Evolutionary conservation across 37 sponge, comb jelly and placozoan genomes (phyloP).

Genomic region (Crambe crambe): DNA sequence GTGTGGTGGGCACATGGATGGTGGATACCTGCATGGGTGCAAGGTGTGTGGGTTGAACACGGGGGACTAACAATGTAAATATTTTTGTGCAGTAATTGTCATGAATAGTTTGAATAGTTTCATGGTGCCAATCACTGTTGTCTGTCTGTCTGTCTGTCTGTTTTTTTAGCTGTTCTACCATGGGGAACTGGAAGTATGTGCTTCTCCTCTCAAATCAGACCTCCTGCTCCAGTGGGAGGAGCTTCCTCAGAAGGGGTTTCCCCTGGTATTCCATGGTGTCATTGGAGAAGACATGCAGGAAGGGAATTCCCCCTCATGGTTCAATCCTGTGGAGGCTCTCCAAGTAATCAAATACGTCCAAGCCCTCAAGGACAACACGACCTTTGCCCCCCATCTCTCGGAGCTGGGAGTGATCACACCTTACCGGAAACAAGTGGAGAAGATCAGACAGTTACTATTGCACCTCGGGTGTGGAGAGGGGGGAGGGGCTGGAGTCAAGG

Average conservation of each 20-base stretch:
- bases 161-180: conserved; percentile 58
- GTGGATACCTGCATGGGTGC: too few species aligned
- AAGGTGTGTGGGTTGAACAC: too few species aligned
- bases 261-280: conserved; percentile 79
- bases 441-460: conserved; percentile 44
- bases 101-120: neutral
- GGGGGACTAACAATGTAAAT: neutral
- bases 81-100: neutral
- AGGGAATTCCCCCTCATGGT: conserved; percentile 76
- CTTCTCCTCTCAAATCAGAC: conserved; percentile 36
- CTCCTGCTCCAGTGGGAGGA: conserved; percentile 37
- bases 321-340: conserved; percentile 76
- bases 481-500: conserved; percentile 36
- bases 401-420: conserved; percentile 79
- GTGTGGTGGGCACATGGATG: too few species aligned
- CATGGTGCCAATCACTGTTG: neutral
- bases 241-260: conserved; percentile 62
- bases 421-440: conserved; percentile 82
- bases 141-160: neutral
- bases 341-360: conserved; percentile 58
- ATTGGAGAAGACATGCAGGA: conserved; percentile 79
- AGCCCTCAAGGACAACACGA: conserved; percentile 29
- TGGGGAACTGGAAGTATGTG: conserved; percentile 61
- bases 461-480: conserved; percentile 16
- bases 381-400: conserved; percentile 11